Base-by-base conservation (phyloP, 2,888 invertebrate species). In the Baccha elongata region DNA sequence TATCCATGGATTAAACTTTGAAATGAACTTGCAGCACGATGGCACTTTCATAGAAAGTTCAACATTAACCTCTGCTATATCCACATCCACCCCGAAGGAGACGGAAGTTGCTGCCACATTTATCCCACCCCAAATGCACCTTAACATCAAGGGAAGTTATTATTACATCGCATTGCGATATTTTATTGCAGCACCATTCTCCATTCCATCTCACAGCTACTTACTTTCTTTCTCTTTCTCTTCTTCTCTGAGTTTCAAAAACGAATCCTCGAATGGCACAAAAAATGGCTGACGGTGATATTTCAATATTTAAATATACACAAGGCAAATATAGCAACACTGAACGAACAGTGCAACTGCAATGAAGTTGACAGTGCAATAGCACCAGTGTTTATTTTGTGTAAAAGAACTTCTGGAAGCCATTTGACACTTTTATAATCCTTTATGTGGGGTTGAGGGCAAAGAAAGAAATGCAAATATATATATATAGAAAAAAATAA, bases 151-250 rank as follows among this genome's bases (percentile, higher is more conserved):
- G 50, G 52, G 65, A 76, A 72, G 76, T 83, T 76, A 78, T 83
- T 83, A 83, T 76, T 83, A 78, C 78, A 83, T 78, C 83, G 72
- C 83, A 83, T 64, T 83, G 83, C 83, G 72, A 83, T 78, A 83
- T 83, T 83, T 78, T 83, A 83, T 83, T 83, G 83, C 83, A 83
- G 78, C 62, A n/a, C n/a, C n/a, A n/a, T n/a, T n/a, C n/a, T n/a
- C n/a, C n/a, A n/a, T n/a, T n/a, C n/a, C n/a, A n/a, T n/a, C n/a
- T n/a, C 65, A 11, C 65, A 71, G 67, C 65, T 40, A 40, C n/a
- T 1, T 35, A 11, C 35, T 40, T 13, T 40, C 13, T 13, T n/a
- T 40, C 13, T 40, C 37, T 40, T 3, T 40, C 37, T 13, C 3
- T 5, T 13, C 4, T 3, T n/a, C 10, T 11, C 2, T 15, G 23